These are phyloP conservation scores for Procapra przewalskii DNA, from an alignment of 2,113 vertebrate species.

Conservation along the genomic window DNA sequence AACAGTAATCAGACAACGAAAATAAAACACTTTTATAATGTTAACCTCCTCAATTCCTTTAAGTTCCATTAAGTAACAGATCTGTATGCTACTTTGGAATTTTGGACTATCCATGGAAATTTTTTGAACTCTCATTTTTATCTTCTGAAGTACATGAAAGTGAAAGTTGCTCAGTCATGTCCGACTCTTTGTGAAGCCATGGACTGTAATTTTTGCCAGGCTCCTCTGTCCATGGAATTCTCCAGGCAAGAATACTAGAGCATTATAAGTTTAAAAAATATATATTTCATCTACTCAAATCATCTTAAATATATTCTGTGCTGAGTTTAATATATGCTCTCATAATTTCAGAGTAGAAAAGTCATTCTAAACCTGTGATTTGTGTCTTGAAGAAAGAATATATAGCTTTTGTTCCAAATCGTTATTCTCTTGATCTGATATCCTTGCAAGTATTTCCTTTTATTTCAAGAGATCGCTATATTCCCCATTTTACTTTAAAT, in stretches of 20 bases:
- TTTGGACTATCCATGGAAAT: neutral
- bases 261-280: neutral
- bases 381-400: neutral
- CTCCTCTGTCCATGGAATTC: neutral
- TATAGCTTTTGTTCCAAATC: neutral
- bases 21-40: slow-evolving; percentile 23
- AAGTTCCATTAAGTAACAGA: neutral
- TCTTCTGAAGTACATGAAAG: neutral
- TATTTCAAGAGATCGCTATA: neutral
- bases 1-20: slow-evolving; percentile 33
- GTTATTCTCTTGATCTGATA: neutral
- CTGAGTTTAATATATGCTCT: neutral
- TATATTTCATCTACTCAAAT: neutral
- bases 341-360: neutral
- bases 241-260: neutral
- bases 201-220: neutral
- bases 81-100: neutral
- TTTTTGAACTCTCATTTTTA: neutral
- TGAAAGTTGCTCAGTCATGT: neutral
- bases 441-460: neutral
- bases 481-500: neutral
- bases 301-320: neutral
- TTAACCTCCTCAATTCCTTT: slow-evolving; percentile 13
- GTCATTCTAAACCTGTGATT: neutral
- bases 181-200: neutral